A percentile compares a stretch with the other conserved stretches of the same genome.
Evolutionary conservation across 1,140 invertebrate species (phyloP).

Genomic region (Trinorchestia longiramus): DNA sequence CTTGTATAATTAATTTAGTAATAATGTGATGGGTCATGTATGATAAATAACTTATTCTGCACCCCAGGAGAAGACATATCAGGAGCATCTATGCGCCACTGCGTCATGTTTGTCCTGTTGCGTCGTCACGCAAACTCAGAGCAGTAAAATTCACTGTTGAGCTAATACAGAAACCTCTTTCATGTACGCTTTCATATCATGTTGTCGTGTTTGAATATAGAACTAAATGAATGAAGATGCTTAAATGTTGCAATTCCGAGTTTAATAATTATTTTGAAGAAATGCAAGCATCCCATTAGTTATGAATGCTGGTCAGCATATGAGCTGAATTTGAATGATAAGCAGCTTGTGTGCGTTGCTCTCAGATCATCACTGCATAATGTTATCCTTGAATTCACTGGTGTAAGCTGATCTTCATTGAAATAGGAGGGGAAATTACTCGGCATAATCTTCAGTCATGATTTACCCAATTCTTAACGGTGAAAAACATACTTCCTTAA

Average conservation of each 20-base stretch:
- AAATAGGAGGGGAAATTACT: too few relatives aligned
- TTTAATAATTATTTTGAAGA: neutral
- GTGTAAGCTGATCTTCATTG: too few relatives aligned
- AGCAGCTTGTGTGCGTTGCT: too few relatives aligned
- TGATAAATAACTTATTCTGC: neutral
- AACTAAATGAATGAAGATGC: neutral
- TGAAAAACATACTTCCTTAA: too few relatives aligned
- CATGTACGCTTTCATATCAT: neutral
- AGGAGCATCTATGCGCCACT: neutral
- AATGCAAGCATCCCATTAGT: neutral
- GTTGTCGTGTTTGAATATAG: neutral
- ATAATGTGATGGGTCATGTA: too few relatives aligned
- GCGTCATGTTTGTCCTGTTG: neutral
- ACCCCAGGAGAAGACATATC: neutral
- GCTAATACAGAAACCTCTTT: neutral
- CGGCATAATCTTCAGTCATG: too few relatives aligned
- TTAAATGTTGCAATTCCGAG: neutral
- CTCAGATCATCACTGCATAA: too few relatives aligned
- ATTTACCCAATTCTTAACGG: too few relatives aligned
- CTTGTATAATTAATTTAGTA: too few relatives aligned
- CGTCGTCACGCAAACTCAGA: neutral
- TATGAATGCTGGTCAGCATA: neutral
- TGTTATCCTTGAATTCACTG: too few relatives aligned
- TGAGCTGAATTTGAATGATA: neutral
- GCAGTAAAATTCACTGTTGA: neutral